These are phyloP conservation scores for Allochrocebus solatus DNA, from an alignment of 2,797 vertebrate genomes.

Conservation along the genomic window DNA sequence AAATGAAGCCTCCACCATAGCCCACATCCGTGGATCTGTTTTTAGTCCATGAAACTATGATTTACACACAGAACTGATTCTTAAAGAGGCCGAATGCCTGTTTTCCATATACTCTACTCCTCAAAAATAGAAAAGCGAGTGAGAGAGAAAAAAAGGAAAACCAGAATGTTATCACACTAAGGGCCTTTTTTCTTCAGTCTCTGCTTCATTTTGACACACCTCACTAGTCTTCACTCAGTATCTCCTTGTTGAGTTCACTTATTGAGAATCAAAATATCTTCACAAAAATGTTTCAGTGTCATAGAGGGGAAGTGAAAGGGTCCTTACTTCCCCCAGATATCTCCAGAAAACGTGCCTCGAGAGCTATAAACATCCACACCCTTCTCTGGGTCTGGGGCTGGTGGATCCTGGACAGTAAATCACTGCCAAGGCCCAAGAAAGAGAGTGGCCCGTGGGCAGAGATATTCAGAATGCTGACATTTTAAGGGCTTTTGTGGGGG, in stretches of 20 bases:
- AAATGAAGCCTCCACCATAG: not conserved
- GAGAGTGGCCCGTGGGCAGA: conserved; percentile 3
- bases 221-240: not conserved
- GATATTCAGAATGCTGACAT: conserved; percentile 37
- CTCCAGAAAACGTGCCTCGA: conserved; percentile 2
- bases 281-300: not conserved
- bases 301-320: not conserved
- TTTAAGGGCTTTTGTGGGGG: conserved; percentile 50
- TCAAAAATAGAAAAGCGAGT: not conserved
- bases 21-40: not conserved
- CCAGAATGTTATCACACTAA: not conserved
- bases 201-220: not conserved
- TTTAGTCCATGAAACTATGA: not conserved
- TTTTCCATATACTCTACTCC: not conserved
- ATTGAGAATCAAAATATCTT: conserved; percentile 58
- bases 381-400: not conserved
- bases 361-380: not conserved
- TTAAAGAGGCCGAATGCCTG: not conserved
- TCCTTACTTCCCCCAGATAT: not conserved
- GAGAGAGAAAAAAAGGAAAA: not conserved
- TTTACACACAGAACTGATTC: not conserved
- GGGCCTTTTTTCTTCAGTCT: not conserved
- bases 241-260: not conserved
- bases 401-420: conserved; percentile 52
- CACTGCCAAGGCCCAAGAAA: not conserved